Evolutionary conservation across 1,140 invertebrate genomes (phyloP).

Genomic region (Philopotamus ludificatus): DNA sequence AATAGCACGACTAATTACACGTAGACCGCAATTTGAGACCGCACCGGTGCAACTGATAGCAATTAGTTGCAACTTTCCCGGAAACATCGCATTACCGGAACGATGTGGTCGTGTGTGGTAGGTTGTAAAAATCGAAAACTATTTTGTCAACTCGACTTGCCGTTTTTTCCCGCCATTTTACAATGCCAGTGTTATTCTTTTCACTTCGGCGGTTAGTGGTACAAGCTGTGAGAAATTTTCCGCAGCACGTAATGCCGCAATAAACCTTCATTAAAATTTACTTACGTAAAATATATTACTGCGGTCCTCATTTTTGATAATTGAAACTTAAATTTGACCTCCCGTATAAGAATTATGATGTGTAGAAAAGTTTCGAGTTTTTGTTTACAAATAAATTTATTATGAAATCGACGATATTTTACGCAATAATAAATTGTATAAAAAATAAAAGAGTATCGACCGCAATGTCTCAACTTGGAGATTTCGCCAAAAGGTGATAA

Average conservation of each 20-base stretch:
- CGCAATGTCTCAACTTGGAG: too few relatives aligned
- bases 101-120: not conserved
- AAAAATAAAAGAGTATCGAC: too few relatives aligned
- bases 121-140: not conserved
- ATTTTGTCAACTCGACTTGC: not conserved
- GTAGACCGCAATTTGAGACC: too few relatives aligned
- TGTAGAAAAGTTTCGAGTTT: too few relatives aligned
- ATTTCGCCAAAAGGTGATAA: too few relatives aligned
- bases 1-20: too few relatives aligned
- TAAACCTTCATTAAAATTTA: slow-evolving; percentile 5
- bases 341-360: too few relatives aligned
- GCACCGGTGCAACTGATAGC: too few relatives aligned
- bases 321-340: slow-evolving; percentile 6
- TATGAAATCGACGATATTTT: too few relatives aligned
- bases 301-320: not conserved
- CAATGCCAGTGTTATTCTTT: not conserved
- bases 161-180: not conserved
- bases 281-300: not conserved
- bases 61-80: not conserved
- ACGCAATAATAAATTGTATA: too few relatives aligned
- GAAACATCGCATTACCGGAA: not conserved
- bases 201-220: not conserved
- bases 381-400: too few relatives aligned
- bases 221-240: not conserved
- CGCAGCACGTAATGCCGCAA: not conserved